Percentiles rank a stretch among this genome's conserved stretches.
phyloP scores from a whole-genome alignment of 2,797 vertebrate genomes.

The Arctocebus calabarensis region DNA sequence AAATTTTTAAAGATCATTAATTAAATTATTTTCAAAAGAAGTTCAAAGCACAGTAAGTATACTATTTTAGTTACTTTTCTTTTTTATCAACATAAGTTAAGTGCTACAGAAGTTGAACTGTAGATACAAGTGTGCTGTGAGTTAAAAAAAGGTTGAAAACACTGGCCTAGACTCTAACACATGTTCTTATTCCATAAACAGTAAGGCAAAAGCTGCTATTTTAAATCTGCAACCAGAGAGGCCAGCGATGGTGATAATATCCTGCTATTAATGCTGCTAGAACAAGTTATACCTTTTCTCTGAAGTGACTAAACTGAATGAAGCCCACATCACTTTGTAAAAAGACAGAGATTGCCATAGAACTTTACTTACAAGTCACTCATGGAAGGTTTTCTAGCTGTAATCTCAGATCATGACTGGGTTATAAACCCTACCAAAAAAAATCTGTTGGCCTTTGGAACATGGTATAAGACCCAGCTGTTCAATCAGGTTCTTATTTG shows the following conservation, averaged over 20 bases:
- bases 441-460: slow-evolving; percentile 18
- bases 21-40: too few relatives aligned
- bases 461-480: slow-evolving; percentile 73
- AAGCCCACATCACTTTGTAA: neutral
- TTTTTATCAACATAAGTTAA: too few relatives aligned
- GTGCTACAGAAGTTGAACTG: too few relatives aligned
- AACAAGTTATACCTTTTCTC: neutral
- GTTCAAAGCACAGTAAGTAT: too few relatives aligned
- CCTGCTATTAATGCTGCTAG: neutral
- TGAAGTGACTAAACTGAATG: neutral
- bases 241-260: neutral
- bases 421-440: slow-evolving; percentile 39
- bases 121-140: too few relatives aligned
- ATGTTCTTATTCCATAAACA: neutral
- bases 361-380: neutral
- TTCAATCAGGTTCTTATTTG: slow-evolving; percentile 66
- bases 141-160: too few relatives aligned
- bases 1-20: too few relatives aligned
- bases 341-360: neutral
- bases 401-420: neutral
- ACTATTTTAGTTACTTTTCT: too few relatives aligned
- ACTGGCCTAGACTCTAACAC: neutral
- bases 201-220: slow-evolving; percentile 20
- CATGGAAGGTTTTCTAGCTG: neutral
- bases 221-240: neutral